Base-by-base conservation (phyloP, 2,797 vertebrate genomes). In the Prunella strophiata region DNA sequence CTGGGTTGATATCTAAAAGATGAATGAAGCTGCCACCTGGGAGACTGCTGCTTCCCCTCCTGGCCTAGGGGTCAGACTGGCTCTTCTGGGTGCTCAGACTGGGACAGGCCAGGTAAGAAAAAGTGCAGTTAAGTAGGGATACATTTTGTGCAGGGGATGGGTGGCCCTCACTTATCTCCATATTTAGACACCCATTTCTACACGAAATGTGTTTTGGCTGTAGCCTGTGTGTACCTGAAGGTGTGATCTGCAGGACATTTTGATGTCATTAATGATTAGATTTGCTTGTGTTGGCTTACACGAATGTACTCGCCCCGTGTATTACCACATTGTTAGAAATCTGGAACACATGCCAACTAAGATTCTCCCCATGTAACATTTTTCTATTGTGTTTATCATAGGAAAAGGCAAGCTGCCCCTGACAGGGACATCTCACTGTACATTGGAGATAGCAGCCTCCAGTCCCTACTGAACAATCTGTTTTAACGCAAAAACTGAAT, bases 81-180 rank as follows among this genome's bases (percentile, higher is more conserved):
- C 9, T 62, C 32, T 38, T 59, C 47, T 36, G 61, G 15, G 19
- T 66, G 45, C 77, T 65, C 50, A 52, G 38, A 4, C 9, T 67
- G 76, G 32, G 18, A 82, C 27, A 77, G 25, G 9, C 12, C 23
- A 40, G 22, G 19, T 18, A 13, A 76, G 34, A 14, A 84, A 70
- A 81, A 23, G 16, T 70, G 13, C 27, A 40, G 38, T 45, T 48
- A 52, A 79, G 32, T 17, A 52, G 72, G 65, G 25, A 58, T 34
- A 25, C 0, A 2, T 9, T 36, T 45, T 71, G 19, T 54, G 19
- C 30, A 43, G 58, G 4, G 7, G 3, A 2, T 32, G 32, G 11
- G 17, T 36, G 20, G 51, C 25, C n/a, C 26, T 82, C 0, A 0
- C 4, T 75, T 72, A 29, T 36, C 19, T n/a, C 34, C 38, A 7